Evolutionary conservation across 2,113 vertebrate genomes (phyloP).

Genomic region (Cervus canadensis): DNA sequence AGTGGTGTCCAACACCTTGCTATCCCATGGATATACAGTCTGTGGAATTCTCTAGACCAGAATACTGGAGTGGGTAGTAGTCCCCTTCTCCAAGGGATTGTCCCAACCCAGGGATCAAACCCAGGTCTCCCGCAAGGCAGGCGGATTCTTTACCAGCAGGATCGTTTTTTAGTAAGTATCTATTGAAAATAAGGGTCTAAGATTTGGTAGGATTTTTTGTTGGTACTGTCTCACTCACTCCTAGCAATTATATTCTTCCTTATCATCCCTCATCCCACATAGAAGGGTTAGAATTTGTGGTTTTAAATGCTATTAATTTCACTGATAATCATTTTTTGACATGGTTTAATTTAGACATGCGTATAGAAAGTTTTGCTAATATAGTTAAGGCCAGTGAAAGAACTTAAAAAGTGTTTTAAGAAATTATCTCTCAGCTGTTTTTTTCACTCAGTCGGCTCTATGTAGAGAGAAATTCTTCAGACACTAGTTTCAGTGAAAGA

Average conservation of each 20-base stretch:
- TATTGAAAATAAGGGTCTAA: background rate
- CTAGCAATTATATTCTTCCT: background rate
- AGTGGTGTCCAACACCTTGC: background rate
- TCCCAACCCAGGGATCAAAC: background rate
- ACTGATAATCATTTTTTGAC: background rate
- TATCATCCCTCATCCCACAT: background rate
- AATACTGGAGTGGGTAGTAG: background rate
- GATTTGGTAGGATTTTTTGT: background rate
- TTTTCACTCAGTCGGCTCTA: background rate
- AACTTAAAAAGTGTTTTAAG: background rate
- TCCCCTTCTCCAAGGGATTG: background rate
- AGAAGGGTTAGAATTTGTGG: conserved; percentile 1
- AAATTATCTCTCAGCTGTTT: background rate
- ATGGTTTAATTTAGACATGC: background rate
- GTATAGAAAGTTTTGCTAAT: background rate
- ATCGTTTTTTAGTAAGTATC: background rate
- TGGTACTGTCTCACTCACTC: background rate
- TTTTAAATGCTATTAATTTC: background rate
- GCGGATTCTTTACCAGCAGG: background rate
- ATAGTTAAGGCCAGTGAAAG: background rate
- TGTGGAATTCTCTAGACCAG: background rate
- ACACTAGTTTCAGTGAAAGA: background rate
- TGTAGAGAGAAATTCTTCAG: background rate
- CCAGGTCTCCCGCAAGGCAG: background rate
- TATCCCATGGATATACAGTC: background rate